These are phyloP conservation scores for Oncorhynchus nerka DNA, from an alignment of 2,113 vertebrate species.

Conservation along the genomic window DNA sequence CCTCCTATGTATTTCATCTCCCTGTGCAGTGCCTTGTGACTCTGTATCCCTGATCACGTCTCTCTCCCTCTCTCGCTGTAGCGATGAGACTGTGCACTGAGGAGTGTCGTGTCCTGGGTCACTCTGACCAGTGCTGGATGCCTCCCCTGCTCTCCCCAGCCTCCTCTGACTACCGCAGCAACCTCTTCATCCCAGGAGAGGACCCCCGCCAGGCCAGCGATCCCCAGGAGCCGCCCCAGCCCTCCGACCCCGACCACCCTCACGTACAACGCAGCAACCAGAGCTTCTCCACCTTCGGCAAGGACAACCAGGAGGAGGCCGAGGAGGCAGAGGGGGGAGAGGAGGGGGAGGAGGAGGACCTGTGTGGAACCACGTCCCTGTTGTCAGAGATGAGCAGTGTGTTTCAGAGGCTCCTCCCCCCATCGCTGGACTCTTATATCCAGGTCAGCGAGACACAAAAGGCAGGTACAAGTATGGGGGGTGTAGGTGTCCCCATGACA, in stretches of 20 bases:
- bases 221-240: conserved; percentile 78
- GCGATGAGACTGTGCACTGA: conserved; percentile 94
- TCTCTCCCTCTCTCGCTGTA: conserved; percentile 51
- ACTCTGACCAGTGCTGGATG: conserved; percentile 99
- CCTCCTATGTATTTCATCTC: background rate
- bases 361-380: conserved; percentile 82
- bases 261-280: conserved; percentile 77
- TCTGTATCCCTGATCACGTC: background rate
- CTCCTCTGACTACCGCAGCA: conserved; percentile 90
- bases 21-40: background rate
- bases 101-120: conserved; percentile 92
- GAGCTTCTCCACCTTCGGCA: conserved; percentile 95
- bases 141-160: conserved; percentile 83
- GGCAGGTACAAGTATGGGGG: conserved; percentile 67
- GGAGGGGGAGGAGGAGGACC: conserved; percentile 60
- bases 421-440: conserved; percentile 82
- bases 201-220: conserved; percentile 78
- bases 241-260: conserved; percentile 61
- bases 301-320: conserved; percentile 74
- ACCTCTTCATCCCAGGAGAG: conserved; percentile 94
- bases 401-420: conserved; percentile 90
- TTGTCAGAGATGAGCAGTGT: conserved; percentile 96
- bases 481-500: conserved; percentile 57
- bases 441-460: conserved; percentile 80
- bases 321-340: conserved; percentile 59